Base-by-base conservation (phyloP, 2,888 invertebrate species). In the Notodonta ziczac region DNA sequence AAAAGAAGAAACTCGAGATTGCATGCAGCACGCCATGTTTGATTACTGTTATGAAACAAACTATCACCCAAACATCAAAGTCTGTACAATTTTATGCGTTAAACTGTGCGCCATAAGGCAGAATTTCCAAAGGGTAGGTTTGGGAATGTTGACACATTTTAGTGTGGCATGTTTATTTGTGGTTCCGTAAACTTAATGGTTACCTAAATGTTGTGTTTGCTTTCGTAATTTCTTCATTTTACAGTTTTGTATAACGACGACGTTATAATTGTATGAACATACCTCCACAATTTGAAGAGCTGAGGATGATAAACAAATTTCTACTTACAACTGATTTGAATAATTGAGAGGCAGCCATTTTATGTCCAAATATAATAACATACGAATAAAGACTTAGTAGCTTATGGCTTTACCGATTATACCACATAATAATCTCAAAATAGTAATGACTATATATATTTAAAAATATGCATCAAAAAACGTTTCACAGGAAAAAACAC, bases 1-100 rank as follows among this genome's bases (percentile, higher is more conserved):
- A 24, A 24, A 24, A 2, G 24, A 24, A 24, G 24, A 24, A 24
- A 24, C 24, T 24, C 66, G 63, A 64, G 68, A 74, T 82, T 67
- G 83, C 83, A 83, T 83, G 83, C 66, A 42, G 69, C 83, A 83
- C 83, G 83, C 80, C 50, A 81, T 70, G 63, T 73, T 59, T 65
- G 61, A 55, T 24, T 35, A 24, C 59, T 6, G 10, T 40, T 55
- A 56, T 55, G 50, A 50, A 56, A 60, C 52, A 56, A 56, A 3
- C 56, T 44, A n/a, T 44, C 24, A 56, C 13, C 12, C 24, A 14
- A 40, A 6, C n/a, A 39, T 35, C 32, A 42, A 14, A 39, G 39
- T 4, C 13, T 0, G 8, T 2, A 52, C 39, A 39, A 54, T 14
- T 54, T 39, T 13, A 39, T 39, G 35, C n/a, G 9, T 9, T 8